Percentiles rank a stretch among this genome's conserved stretches.
Evolutionary conservation across 2,113 vertebrate species (phyloP).

Genomic region (Perca flavescens): DNA sequence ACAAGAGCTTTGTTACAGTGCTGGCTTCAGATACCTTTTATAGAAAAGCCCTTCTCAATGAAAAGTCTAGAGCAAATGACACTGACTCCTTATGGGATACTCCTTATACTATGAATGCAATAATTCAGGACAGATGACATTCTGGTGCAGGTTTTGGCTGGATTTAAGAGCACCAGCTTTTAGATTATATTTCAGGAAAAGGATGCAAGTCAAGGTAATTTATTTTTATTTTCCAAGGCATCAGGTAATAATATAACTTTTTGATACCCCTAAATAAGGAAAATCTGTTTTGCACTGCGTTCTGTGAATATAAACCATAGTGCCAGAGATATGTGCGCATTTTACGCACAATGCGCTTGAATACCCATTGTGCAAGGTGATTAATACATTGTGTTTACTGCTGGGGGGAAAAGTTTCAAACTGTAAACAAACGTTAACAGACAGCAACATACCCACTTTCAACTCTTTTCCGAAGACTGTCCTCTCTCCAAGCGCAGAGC

Average conservation of each 20-base stretch:
- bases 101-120: constrained; percentile 21
- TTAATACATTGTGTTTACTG: not conserved
- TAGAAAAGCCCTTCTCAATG: constrained; percentile 52
- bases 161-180: not conserved
- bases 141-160: not conserved
- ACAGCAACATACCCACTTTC: constrained; percentile 97
- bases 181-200: not conserved
- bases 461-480: constrained; percentile 99
- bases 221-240: too few species aligned
- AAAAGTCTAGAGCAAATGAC: constrained; percentile 55
- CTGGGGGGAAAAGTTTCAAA: constrained; percentile 6
- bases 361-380: not conserved
- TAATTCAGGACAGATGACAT: not conserved
- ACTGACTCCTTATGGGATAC: constrained; percentile 54
- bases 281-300: not conserved
- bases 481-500: constrained; percentile 96
- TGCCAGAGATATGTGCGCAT: not conserved
- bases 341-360: constrained; percentile 43
- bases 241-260: not conserved
- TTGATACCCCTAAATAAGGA: not conserved
- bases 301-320: not conserved
- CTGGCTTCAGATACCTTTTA: constrained; percentile 75
- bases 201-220: not conserved
- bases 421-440: constrained; percentile 74
- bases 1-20: constrained; percentile 78